These are phyloP conservation scores for Atta cephalotes DNA, from an alignment of 1,140 invertebrate genomes.

Conservation along the genomic window DNA sequence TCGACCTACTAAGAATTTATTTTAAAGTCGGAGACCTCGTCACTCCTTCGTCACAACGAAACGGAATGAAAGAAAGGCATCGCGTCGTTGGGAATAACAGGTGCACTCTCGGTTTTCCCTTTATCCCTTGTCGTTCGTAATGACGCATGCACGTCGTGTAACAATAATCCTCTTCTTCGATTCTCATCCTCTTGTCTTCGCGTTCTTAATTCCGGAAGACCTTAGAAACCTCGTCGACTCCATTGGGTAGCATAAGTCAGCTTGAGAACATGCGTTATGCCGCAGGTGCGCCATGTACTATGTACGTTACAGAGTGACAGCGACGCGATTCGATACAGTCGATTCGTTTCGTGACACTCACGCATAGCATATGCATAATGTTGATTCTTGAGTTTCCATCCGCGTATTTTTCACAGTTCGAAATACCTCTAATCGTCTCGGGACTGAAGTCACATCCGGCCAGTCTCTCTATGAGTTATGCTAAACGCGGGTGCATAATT, in stretches of 20 bases:
- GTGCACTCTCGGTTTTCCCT: slow-evolving; percentile 20
- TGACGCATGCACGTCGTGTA: slow-evolving; percentile 27
- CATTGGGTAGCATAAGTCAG: not conserved
- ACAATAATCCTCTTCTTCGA: slow-evolving; percentile 50
- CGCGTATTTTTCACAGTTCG: slow-evolving; percentile 56
- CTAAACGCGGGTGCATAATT: slow-evolving; percentile 79
- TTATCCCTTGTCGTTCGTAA: slow-evolving; percentile 19
- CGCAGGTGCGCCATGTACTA: not conserved
- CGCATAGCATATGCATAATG: not conserved
- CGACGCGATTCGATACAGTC: slow-evolving; percentile 64
- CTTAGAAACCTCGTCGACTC: slow-evolving; percentile 24
- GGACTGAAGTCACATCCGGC: slow-evolving; percentile 46
- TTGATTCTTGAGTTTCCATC: slow-evolving; percentile 19
- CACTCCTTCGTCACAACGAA: slow-evolving; percentile 2
- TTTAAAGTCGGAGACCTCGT: slow-evolving; percentile 15
- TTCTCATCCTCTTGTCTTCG: slow-evolving; percentile 64
- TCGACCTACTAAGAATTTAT: slow-evolving; percentile 27
- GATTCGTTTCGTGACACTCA: slow-evolving; percentile 64
- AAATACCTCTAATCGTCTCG: slow-evolving; percentile 71
- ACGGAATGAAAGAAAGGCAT: slow-evolving; percentile 36
- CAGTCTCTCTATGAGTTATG: slow-evolving; percentile 76
- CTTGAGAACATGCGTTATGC: not conserved
- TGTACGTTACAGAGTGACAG: slow-evolving; percentile 22
- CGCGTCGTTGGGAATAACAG: slow-evolving; percentile 38
- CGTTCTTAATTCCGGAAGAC: slow-evolving; percentile 38